phyloP scores from a whole-genome alignment of 2,113 vertebrate species.

The Gracilinanus agilis region DNA sequence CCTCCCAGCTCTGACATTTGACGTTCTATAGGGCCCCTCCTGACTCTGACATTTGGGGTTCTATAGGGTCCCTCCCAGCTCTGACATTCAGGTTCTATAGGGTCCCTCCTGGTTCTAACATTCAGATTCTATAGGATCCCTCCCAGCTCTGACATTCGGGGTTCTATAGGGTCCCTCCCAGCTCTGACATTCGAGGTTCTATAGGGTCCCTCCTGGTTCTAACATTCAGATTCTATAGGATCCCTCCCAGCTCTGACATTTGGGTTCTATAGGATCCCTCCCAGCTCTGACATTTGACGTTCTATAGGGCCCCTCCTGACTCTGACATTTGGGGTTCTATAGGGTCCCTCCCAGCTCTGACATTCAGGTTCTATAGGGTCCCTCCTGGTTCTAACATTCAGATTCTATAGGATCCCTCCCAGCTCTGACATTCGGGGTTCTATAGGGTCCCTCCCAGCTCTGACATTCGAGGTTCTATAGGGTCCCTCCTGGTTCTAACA shows the following conservation, averaged over 20 bases:
- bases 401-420: background rate
- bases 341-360: background rate
- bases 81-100: background rate
- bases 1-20: too few relatives aligned
- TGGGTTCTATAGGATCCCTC: too few relatives aligned
- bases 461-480: background rate
- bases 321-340: background rate
- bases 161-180: too few relatives aligned
- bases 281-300: too few relatives aligned
- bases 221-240: background rate
- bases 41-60: background rate
- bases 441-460: background rate
- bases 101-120: too few relatives aligned
- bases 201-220: background rate
- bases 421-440: background rate
- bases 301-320: background rate
- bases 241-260: background rate
- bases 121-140: background rate
- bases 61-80: background rate
- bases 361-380: too few relatives aligned
- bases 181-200: background rate
- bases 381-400: background rate
- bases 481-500: too few relatives aligned
- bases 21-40: too few relatives aligned
- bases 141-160: too few relatives aligned